Percentiles rank a stretch among this genome's conserved stretches.
Evolutionary conservation across 23 tunicate species (phyloP).

Genomic region (Corella eumyota): DNA sequence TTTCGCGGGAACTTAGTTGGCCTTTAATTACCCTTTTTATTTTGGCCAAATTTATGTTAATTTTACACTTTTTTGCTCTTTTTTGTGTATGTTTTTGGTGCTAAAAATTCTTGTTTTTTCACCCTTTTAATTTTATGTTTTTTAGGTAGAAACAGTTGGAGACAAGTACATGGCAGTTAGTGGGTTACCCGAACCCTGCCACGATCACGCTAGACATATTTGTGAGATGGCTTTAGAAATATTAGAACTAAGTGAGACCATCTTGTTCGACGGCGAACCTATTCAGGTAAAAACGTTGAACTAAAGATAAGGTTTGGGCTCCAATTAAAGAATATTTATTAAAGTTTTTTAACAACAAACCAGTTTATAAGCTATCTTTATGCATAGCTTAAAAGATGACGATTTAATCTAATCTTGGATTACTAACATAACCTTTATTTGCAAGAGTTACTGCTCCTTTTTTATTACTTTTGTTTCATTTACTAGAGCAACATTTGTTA

Average conservation of each 20-base stretch:
- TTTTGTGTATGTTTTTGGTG: too few species aligned
- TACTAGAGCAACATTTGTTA: too few species aligned
- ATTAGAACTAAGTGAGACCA: conserved; percentile 52
- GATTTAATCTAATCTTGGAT: too few species aligned
- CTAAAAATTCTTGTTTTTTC: neutral
- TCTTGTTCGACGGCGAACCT: conserved; percentile 41
- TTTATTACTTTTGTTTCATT: too few species aligned
- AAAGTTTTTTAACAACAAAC: neutral
- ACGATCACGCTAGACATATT: conserved; percentile 75
- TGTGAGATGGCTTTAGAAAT: conserved; percentile 79
- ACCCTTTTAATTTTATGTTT: neutral
- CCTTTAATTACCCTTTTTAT: neutral
- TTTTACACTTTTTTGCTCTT: too few species aligned
- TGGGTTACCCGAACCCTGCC: conserved; percentile 83
- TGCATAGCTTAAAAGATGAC: neutral
- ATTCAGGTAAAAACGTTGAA: conserved; percentile 47
- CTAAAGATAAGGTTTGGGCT: neutral
- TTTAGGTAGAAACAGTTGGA: conserved; percentile 97
- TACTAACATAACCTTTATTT: too few species aligned
- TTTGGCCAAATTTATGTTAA: neutral
- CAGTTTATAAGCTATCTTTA: neutral
- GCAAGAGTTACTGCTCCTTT: too few species aligned
- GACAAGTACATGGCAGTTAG: conserved; percentile 98
- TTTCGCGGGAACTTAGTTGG: neutral
- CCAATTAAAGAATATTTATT: neutral